Percentiles rank a stretch among this genome's conserved stretches.
phyloP scores from a whole-genome alignment of 2,797 vertebrate genomes.

The Arremon brunneinucha region DNA sequence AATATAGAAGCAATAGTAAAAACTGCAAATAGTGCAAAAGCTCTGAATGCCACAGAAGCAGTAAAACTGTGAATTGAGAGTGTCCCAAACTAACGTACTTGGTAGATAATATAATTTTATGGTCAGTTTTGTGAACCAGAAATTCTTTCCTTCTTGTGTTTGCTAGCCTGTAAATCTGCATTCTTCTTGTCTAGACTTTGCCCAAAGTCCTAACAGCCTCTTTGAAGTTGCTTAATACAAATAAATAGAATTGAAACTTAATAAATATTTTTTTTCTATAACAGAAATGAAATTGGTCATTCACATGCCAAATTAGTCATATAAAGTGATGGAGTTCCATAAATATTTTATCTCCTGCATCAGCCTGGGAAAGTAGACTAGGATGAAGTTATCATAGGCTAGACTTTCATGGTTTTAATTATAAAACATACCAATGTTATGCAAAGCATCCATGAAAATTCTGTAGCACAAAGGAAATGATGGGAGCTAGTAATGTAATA shows the following conservation, averaged over 20 bases:
- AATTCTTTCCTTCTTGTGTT: conserved; percentile 53
- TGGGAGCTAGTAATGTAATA: not conserved
- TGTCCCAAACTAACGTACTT: not conserved
- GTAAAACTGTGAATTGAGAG: conserved; percentile 19
- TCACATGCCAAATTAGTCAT: conserved; percentile 23
- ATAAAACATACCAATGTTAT: conserved; percentile 25
- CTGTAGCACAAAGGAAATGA: not conserved
- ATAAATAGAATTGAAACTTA: conserved; percentile 52
- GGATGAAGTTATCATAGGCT: conserved; percentile 29
- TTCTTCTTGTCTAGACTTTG: conserved; percentile 66
- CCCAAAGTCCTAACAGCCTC: conserved; percentile 7
- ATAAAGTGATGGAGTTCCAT: conserved; percentile 24
- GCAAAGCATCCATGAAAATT: conserved; percentile 28
- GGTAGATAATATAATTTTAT: conserved; percentile 54
- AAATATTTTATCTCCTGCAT: conserved; percentile 51
- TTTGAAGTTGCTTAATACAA: conserved; percentile 56
- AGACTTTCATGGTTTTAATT: conserved; percentile 48
- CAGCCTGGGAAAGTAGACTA: conserved; percentile 17
- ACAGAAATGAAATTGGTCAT: conserved; percentile 9
- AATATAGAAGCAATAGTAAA: not conserved
- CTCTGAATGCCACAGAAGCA: not conserved
- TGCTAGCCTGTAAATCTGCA: conserved; percentile 54
- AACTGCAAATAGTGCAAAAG: not conserved
- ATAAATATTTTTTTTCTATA: conserved; percentile 44
- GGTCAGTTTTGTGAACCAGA: conserved; percentile 31